Evolutionary conservation across 2,113 vertebrate species (phyloP).

Genomic region (Aleadryas rufinucha): DNA sequence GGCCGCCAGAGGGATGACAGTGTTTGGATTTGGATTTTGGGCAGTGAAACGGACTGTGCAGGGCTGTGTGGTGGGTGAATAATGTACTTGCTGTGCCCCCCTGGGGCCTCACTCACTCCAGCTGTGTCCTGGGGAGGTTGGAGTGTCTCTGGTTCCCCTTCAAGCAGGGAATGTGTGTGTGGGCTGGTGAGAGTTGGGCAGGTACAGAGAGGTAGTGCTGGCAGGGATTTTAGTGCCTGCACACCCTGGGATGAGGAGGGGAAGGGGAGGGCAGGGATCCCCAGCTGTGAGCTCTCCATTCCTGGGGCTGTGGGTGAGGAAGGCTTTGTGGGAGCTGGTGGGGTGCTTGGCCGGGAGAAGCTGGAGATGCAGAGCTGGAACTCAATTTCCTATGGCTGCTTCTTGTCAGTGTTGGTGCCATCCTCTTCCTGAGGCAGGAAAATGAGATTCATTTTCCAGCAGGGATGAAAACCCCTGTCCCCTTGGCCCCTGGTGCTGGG

Average conservation of each 20-base stretch:
- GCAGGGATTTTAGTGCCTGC: not conserved
- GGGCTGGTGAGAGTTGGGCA: not conserved
- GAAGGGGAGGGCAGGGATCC: not conserved
- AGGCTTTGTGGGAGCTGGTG: not conserved
- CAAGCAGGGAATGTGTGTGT: not conserved
- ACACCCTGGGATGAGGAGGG: not conserved
- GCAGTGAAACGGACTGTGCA: not conserved
- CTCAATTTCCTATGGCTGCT: not conserved
- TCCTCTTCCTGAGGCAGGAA: not conserved
- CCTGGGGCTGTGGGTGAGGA: not conserved
- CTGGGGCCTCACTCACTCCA: not conserved
- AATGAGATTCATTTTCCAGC: not conserved
- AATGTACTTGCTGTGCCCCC: not conserved
- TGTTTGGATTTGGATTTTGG: not conserved
- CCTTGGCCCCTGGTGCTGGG: not conserved
- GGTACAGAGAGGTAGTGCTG: not conserved
- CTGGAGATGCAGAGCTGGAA: not conserved
- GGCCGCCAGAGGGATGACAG: not conserved
- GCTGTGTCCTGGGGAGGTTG: not conserved
- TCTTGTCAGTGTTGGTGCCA: rapidly evolving
- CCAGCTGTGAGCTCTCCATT: not conserved
- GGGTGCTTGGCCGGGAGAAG: not conserved
- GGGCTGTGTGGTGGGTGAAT: not conserved
- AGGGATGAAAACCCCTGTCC: not conserved
- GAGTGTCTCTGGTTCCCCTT: not conserved